Evolutionary conservation across 2,113 vertebrate genomes (phyloP), one percentile per base, ranked within the genome.

Genomic region (Microcebus ravelobensis): DNA sequence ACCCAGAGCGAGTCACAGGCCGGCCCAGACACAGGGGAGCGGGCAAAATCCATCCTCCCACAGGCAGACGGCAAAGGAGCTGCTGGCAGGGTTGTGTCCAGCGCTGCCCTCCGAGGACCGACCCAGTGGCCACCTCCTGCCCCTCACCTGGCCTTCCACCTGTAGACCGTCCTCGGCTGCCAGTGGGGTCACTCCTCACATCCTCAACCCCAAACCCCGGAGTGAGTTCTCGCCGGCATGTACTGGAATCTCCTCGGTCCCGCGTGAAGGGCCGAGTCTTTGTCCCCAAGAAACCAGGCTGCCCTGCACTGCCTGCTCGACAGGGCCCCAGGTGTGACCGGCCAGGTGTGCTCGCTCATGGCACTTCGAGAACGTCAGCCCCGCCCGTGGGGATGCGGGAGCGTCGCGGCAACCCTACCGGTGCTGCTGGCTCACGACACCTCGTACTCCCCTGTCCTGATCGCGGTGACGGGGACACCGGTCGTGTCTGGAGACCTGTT

Each of bases 401-500:
- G 3, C 17, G 5, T 48, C 59, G 1, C 1, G 3, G 48, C 7
- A 2, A 5, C 1, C 5, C 25, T 6, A 7, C 5, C 1, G 4
- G 42, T 0, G 1, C 27, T 0, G 34, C 12, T 2, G 50, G 34
- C 6, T 10, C 1, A 0, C 8, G 0, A 42, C 39, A 14, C 5
- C 0, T 1, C 71, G 1, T 5, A 55, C 52, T 17, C 4, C 52
- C 1, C 52, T 18, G 52, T 55, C 17, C 15, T 6, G 52, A 55
- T 17, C 0, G 5, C 52, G 6, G 52, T 17, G 52, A 55, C 52
- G 5, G 13, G 52, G 52, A 55, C 15, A 6, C 52, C 17, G 57
- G 48, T 34, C 27, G 8, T 1, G 7, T 65, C 39, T 77, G 31
- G 13, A 17, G 34, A 70, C 14, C 42, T 23, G 50, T 15, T 27